Evolutionary conservation across 2,888 invertebrate species (phyloP), one percentile per base, ranked within the genome.

Genomic region (Entomobrya proxima): DNA sequence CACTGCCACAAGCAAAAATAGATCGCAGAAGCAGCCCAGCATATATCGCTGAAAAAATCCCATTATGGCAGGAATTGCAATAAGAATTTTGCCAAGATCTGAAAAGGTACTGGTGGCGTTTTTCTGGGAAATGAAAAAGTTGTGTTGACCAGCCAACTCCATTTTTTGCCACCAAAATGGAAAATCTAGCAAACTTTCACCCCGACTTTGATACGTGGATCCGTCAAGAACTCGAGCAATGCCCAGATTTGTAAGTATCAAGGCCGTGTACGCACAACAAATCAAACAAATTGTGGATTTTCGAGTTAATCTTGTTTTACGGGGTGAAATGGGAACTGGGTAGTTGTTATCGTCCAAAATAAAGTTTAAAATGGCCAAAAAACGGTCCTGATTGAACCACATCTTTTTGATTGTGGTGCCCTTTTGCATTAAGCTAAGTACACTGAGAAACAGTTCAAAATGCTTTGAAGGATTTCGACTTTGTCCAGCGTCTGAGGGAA

Each of bases 391-490:
- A 32, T 74, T 18, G 18, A 74, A 50, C 74, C 74, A 74, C 4
- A 74, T 2, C 50, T 30, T 74, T 50, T 74, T 74, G 2, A 74
- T 5, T n/a, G 74, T 74, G 15, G 50, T 30, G 9, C 13, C 27
- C 32, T 74, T 74, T 1, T 32, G 9, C 2, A 74, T 4, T 24
- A n/a, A 30, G 18, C 50, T 74, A 4, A 27, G 24, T 1, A 50
- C 4, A 9, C 18, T 6, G 0, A 74, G 32, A 2, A 74, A 6
- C 50, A 74, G 18, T 50, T 50, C n/a, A 30, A 74, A 74, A 13
- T 74, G 74, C n/a, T 32, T n/a, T n/a, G 74, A 74, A 6, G 74
- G 74, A 24, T 74, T 40, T 24, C 40, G 6, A 15, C 13, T 44
- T 13, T 44, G 15, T 50, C 32, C 50, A 0, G 0, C 2, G 21